Base-by-base conservation (phyloP, 1,140 invertebrate genomes). In the Diuraphis noxia region DNA sequence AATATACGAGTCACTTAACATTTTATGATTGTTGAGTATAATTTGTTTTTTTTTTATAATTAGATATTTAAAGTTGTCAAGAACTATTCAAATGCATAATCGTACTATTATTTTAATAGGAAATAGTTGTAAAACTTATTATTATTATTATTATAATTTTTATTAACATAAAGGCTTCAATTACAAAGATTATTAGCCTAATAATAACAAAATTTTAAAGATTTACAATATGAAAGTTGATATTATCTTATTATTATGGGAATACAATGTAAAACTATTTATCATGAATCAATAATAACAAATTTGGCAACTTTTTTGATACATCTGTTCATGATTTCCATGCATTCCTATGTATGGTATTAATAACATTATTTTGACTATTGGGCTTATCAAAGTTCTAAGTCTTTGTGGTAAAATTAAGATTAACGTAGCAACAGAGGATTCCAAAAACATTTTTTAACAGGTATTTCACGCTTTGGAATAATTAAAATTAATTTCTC, bases 401-500 rank as follows among this genome's bases (percentile, higher is more conserved):
- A 86, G 8, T 25, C 19, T 49, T 8, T 36, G 84, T 34, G n/a
- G 40, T 43, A n/a, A 19, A 46, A 86, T 25, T 21, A 52, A 52
- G n/a, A 86, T 86, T 86, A 86, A 34, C 43, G 46, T 23, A 36
- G 43, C 19, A 56, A 13, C 9, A 85, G 34, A 56, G 25, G 40
- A 88, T 41, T 36, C 86, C 52, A 30, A 43, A 34, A 87, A 56
- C 36, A 88, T 40, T 40, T 38, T 88, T 88, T 56, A 46, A 43
- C 63, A 46, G 88, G 88, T 79, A 77, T 81, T 79, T 46, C 40
- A 49, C 77, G 89, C 89, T 36, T 19, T 17, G 30, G n/a, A 89
- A 79, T 89, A 89, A 91, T 91, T 81, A 91, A 82, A 82, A 91
- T 82, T 79, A 82, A 91, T 82, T 91, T 91, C 89, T 46, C 77